These are phyloP conservation scores for Lysandra bellargus DNA, from an alignment of 2,888 invertebrate genomes.

Conservation along the genomic window DNA sequence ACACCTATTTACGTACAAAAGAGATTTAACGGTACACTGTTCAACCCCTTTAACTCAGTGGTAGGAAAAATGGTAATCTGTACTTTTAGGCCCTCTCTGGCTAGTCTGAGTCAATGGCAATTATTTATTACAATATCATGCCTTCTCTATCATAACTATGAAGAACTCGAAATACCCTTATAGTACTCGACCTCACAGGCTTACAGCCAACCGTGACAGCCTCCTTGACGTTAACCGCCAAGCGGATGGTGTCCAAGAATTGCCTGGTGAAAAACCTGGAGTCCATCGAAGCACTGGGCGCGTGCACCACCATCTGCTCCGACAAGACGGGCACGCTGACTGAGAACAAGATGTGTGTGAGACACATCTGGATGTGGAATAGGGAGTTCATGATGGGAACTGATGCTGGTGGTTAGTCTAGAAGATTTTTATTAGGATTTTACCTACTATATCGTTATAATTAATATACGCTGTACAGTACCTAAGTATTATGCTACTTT, in stretches of 20 bases:
- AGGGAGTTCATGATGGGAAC: conserved; percentile 89
- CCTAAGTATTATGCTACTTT: too few species aligned
- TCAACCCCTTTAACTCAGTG: too few species aligned
- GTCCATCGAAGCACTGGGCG: conserved; percentile 98
- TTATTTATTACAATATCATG: not conserved
- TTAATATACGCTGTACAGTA: too few species aligned
- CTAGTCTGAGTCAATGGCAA: too few species aligned
- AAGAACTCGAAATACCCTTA: not conserved
- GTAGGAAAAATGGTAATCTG: too few species aligned
- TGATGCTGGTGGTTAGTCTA: conserved; percentile 50
- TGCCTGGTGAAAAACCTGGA: conserved; percentile 99
- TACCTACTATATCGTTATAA: not conserved
- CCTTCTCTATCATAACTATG: too few species aligned
- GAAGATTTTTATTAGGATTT: not conserved
- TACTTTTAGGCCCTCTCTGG: too few species aligned
- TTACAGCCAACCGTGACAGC: conserved; percentile 98
- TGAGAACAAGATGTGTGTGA: conserved; percentile 99
- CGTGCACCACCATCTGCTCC: conserved; percentile 98
- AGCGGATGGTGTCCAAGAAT: conserved; percentile 98
- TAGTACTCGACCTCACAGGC: conserved; percentile 62
- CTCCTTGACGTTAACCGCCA: conserved; percentile 97
- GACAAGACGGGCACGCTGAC: conserved; percentile 99
- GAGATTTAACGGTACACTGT: too few species aligned
- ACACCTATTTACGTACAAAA: too few species aligned
- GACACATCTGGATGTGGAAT: conserved; percentile 98